A percentile compares a stretch with the other conserved stretches of the same genome.
These are phyloP conservation scores for Ennomos erosarius DNA, from an alignment of 2,888 invertebrate genomes.

Conservation along the genomic window DNA sequence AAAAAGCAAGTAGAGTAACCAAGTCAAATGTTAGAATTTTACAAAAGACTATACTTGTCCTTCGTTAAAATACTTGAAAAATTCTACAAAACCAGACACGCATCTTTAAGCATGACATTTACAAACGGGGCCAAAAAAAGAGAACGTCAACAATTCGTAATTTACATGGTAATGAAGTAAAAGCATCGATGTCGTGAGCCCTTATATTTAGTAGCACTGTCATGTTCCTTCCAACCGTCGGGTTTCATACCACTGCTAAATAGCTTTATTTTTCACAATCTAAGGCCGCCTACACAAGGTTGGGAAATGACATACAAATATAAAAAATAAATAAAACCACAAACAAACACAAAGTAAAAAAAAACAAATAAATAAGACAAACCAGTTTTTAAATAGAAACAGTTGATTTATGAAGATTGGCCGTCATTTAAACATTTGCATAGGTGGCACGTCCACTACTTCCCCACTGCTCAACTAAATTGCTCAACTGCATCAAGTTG, in stretches of 20 bases:
- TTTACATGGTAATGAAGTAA: constrained; percentile 77
- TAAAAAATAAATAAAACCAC: no score
- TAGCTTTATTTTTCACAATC: constrained; percentile 44
- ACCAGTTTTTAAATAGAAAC: no score
- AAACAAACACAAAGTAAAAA: no score
- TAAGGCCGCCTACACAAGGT: constrained; percentile 7
- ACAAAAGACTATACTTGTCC: neutral
- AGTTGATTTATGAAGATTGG: no score
- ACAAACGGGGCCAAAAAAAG: constrained; percentile 47
- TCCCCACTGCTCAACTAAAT: no score
- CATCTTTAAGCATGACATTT: constrained; percentile 39
- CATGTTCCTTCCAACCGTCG: constrained; percentile 25
- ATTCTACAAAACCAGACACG: constrained; percentile 8
- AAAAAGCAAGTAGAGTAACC: no score
- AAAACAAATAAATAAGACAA: no score
- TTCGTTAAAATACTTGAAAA: constrained; percentile 1
- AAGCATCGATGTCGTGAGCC: constrained; percentile 58
- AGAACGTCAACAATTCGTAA: constrained; percentile 69
- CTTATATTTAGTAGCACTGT: constrained; percentile 30
- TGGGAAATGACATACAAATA: neutral
- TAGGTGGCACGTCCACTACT: no score
- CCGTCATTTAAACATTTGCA: no score
- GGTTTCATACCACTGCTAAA: constrained; percentile 42
- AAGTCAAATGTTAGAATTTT: no score
- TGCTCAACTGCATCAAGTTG: no score